Base-by-base conservation (phyloP, 2,888 invertebrate species). In the Cosmia pyralina region DNA sequence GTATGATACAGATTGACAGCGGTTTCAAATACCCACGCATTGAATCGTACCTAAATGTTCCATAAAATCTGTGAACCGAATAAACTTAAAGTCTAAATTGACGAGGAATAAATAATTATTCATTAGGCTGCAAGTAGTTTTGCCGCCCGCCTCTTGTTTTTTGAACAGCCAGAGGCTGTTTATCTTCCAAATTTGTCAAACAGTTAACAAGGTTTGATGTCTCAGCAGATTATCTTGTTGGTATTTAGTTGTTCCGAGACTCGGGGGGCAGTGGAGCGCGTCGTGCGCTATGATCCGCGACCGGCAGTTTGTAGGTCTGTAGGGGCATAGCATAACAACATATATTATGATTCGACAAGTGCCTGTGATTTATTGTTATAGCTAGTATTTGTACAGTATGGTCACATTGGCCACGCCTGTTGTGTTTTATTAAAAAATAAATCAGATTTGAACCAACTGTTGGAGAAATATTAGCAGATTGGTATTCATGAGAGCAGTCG, bases 261-360 rank as follows among this genome's bases (percentile, higher is more conserved):
- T 69, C 59, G 58, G 46, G 59, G 58, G 69, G 57, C 79, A 87
- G 41, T 67, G 69, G 68, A 75, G 74, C 87, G 79, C 77, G 48
- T 52, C 66, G 76, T 76, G 87, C 76, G 77, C 79, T 73, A 52
- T 81, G 88, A 83, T 79, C 85, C 85, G 76, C 69, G 71, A 82
- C 87, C 28, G 57, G 46, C 63, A 69, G 69, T 75, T 84, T 80
- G 68, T 87, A 77, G 88, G 88, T 82, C 77, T 84, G 75, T 86
- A 77, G 82, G 82, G 76, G 75, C 80, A 77, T 77, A 82, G 22
- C 64, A 64, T 80, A 87, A 59, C n/a, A 75, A 79, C 74, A 79
- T 78, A 86, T 81, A 73, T 85, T 83, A 81, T 74, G 38, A 64
- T 69, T 66, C 76, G 85, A 85, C 89, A 88, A 88, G 87, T 88